A percentile compares a stretch with the other conserved stretches of the same genome.
Conservation (phyloP, 1,140 invertebrate species). For the Eulimnadia texana region DNA sequence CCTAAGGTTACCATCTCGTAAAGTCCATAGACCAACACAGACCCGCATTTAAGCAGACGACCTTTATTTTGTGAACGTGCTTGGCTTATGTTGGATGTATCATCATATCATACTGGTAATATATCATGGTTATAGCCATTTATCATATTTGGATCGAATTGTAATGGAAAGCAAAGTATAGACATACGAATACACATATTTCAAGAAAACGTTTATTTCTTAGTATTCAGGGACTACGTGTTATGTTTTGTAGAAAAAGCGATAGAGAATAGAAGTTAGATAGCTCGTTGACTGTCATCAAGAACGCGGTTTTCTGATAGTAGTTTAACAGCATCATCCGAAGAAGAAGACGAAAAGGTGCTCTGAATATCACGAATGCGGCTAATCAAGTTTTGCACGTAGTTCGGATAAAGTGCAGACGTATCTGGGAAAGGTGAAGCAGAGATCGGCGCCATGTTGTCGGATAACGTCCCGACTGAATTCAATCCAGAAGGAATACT, state of each 20-base stretch:
- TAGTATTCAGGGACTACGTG: no score
- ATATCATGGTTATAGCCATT: no score
- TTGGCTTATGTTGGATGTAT: no score
- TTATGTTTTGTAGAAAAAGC: neutral
- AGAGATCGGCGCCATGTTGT: neutral
- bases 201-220: no score
- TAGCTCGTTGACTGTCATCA: neutral
- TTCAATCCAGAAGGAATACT: no score
- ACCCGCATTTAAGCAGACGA: neutral
- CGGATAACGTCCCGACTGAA: no score
- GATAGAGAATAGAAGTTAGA: neutral
- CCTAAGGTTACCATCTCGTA: conserved; percentile 24
- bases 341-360: neutral
- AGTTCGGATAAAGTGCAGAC: neutral
- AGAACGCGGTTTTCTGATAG: neutral
- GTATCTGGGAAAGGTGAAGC: neutral
- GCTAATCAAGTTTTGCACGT: neutral
- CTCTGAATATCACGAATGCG: neutral
- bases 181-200: no score
- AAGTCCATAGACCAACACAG: neutral
- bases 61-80: no score
- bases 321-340: neutral
- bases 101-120: no score
- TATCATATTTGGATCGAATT: no score
- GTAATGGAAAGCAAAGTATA: no score